Evolutionary conservation across 1,140 invertebrate genomes (phyloP).

Genomic region (Drosophila ambigua): DNA sequence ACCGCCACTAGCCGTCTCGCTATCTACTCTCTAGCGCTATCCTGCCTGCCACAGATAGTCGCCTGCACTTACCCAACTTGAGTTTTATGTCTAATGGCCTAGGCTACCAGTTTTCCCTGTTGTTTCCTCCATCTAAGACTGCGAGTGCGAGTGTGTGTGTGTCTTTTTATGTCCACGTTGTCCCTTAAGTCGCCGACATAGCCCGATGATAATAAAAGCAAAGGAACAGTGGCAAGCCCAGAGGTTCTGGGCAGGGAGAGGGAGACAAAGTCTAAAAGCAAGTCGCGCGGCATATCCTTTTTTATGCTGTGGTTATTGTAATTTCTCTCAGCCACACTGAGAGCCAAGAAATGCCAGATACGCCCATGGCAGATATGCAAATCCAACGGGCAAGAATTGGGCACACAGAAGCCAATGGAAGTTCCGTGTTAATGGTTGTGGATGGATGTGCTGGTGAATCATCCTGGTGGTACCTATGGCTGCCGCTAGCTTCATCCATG

Average conservation of each 20-base stretch:
- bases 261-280: conserved; percentile 74
- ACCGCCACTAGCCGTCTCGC: neutral
- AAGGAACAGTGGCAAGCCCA: conserved; percentile 38
- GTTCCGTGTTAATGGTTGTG: conserved; percentile 9
- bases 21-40: conserved; percentile 38
- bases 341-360: conserved; percentile 13
- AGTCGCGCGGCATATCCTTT: conserved; percentile 70
- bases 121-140: conserved; percentile 6
- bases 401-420: neutral
- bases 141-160: conserved; percentile 22
- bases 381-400: neutral
- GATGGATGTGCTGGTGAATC: conserved; percentile 18
- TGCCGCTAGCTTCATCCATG: neutral
- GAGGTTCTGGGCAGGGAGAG: conserved; percentile 23
- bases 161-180: conserved; percentile 61
- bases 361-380: conserved; percentile 43
- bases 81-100: conserved; percentile 72
- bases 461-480: neutral
- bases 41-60: conserved; percentile 66
- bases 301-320: conserved; percentile 82
- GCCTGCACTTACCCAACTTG: conserved; percentile 60
- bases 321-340: conserved; percentile 68
- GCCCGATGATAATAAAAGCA: conserved; percentile 68
- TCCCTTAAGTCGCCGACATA: conserved; percentile 68
- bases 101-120: conserved; percentile 64